Conservation (phyloP, 2,113 vertebrate genomes). For the Ammodytes dubius region DNA sequence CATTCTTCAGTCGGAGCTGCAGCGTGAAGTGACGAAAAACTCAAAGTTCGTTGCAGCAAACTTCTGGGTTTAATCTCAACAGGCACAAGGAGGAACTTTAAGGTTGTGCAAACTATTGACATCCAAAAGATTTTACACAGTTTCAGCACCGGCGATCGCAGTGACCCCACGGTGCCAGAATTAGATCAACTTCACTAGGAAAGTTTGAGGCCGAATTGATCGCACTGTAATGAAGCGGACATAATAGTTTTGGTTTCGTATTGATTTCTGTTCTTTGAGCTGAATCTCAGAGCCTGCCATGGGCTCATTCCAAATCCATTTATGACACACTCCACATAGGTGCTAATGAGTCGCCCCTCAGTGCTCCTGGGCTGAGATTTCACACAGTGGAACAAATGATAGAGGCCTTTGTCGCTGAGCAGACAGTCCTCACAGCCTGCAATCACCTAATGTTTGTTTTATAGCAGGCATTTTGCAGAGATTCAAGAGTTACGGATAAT, state of each 20-base stretch:
- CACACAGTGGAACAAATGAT: neutral
- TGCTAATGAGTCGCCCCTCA: conserved; percentile 54
- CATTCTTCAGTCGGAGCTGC: no score
- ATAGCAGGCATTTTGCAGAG: conserved; percentile 12
- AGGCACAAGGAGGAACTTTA: neutral
- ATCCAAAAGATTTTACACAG: conserved; percentile 7
- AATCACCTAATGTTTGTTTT: neutral
- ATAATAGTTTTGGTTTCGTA: conserved; percentile 25
- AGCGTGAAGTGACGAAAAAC: no score
- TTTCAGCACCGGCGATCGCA: neutral
- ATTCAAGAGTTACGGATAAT: conserved; percentile 19
- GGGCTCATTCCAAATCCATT: conserved; percentile 41
- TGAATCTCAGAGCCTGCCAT: conserved; percentile 27
- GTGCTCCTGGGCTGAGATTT: conserved; percentile 62
- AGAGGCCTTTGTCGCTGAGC: conserved; percentile 21
- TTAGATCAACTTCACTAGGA: neutral
- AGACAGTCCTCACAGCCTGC: conserved; percentile 17
- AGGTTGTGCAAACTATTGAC: conserved; percentile 17
- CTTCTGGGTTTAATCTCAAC: no score
- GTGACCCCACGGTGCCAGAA: conserved; percentile 1
- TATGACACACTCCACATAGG: conserved; percentile 19
- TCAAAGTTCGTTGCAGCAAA: no score
- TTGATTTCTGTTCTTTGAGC: conserved; percentile 42
- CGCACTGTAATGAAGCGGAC: neutral
- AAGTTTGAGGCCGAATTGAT: conserved; percentile 13